Evolutionary conservation across 1,140 invertebrate genomes (phyloP).

Genomic region (Melipona quadrifasciata): DNA sequence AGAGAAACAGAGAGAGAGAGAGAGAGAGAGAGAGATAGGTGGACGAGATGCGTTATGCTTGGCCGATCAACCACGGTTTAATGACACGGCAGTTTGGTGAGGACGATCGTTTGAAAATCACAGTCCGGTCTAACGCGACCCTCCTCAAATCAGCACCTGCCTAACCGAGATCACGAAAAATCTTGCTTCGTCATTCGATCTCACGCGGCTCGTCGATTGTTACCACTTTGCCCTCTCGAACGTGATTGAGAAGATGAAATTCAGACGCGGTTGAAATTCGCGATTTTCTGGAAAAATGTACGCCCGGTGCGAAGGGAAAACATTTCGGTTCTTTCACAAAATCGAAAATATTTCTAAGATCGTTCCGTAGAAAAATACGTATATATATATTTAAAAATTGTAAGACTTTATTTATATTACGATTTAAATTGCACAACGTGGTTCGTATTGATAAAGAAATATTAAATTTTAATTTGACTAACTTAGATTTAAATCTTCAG

Average conservation of each 20-base stretch:
- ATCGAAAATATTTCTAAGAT: no score
- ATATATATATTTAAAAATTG: no score
- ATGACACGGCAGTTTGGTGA: slow-evolving; percentile 55
- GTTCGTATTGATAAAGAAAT: no score
- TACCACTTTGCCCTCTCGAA: not conserved
- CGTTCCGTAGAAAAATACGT: no score
- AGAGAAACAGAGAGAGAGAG: no score
- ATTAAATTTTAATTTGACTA: no score
- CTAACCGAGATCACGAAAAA: slow-evolving; percentile 62
- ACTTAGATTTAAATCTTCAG: no score
- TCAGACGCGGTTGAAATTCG: not conserved
- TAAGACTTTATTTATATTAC: no score
- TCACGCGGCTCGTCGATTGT: not conserved
- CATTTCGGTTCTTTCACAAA: no score
- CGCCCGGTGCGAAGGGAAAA: no score
- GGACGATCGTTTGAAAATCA: slow-evolving; percentile 54
- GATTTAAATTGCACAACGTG: no score
- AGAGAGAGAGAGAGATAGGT: not conserved
- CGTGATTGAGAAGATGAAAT: not conserved
- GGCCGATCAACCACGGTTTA: slow-evolving; percentile 46
- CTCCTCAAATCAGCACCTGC: slow-evolving; percentile 77
- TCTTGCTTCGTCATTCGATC: slow-evolving; percentile 68
- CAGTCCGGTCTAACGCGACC: slow-evolving; percentile 53
- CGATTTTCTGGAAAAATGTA: not conserved
- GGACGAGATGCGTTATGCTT: not conserved